Percentiles rank a stretch among this genome's conserved stretches.
Conservation (phyloP, 2,888 invertebrate genomes). For the Dryadula phaetusa region DNA sequence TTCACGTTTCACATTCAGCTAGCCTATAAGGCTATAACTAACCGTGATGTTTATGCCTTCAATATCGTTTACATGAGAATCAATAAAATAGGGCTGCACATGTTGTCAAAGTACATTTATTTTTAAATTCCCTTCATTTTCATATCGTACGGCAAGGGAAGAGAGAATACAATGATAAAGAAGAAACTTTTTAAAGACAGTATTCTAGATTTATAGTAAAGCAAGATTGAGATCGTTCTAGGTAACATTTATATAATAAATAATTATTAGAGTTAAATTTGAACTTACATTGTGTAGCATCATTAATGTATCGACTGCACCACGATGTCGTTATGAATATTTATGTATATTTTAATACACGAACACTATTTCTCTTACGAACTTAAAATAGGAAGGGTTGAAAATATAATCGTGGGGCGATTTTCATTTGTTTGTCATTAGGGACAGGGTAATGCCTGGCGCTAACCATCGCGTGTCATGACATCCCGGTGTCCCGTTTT, state of each 20-base stretch:
- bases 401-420: constrained; percentile 52
- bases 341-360: constrained; percentile 35
- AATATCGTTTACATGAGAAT: constrained; percentile 60
- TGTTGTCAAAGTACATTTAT: constrained; percentile 47
- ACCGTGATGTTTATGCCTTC: constrained; percentile 51
- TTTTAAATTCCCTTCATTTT: too few relatives aligned
- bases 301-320: neutral
- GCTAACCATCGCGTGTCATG: constrained; percentile 70
- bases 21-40: constrained; percentile 45
- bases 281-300: neutral
- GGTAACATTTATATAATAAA: neutral
- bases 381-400: constrained; percentile 28
- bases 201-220: too few relatives aligned
- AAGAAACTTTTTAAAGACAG: too few relatives aligned
- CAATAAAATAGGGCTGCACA: constrained; percentile 62
- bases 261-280: neutral
- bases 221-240: too few relatives aligned
- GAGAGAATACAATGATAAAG: too few relatives aligned
- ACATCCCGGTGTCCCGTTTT: constrained; percentile 55
- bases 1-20: constrained; percentile 35
- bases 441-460: constrained; percentile 63
- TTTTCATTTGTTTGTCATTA: constrained; percentile 72
- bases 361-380: constrained; percentile 37
- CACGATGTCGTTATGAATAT: neutral
- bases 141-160: too few relatives aligned